Base-by-base conservation (phyloP, 92 coral and sea anemone species). In the Meandrina meandrites region DNA sequence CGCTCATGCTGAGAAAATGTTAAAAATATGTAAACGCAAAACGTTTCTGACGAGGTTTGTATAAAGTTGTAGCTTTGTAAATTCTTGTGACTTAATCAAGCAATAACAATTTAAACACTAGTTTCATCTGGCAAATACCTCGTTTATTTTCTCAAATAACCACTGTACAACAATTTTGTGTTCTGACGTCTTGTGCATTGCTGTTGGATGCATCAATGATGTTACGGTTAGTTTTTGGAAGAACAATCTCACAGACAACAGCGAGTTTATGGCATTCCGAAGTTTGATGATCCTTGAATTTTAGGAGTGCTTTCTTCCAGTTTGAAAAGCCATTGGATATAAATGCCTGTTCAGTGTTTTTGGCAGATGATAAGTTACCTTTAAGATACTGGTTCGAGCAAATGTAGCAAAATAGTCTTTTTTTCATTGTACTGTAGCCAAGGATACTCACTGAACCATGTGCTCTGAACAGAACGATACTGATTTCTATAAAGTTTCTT, bases 231-330 rank as follows among this genome's bases (percentile, higher is more conserved):
- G 88, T 89, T 27, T 81, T 76, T 19, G 90, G 85, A 75, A 86
- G 67, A 28, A 62, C 85, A 22, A 76, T 60, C 81, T 90, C 88
- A 81, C 47, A 24, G 45, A 58, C 73, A 74, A 78, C 72, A 17
- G 88, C 84, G 75, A 76, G 81, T 45, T 80, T 81, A 57, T 90
- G 93, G 71, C 90, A 90, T 27, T 90, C 82, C n/a, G 87, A 73
- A 17, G 69, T 76, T 90, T 87, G 90, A 45, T 90, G 90, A 48
- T 90, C 68, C 68, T 87, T 79, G 76, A 87, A 50, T 32, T 47
- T 82, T 48, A 13, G 37, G 79, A 87, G 19, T 51, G 90, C 90
- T 54, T 82, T 87, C 90, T 90, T 90, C 88, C 91, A 83, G 53
- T 90, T 86, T 30, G 83, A 76, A 90, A 82, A 90, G 56, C 90